Conservation (phyloP, 1,140 invertebrate genomes). For the Protaetia brevitarsis region DNA sequence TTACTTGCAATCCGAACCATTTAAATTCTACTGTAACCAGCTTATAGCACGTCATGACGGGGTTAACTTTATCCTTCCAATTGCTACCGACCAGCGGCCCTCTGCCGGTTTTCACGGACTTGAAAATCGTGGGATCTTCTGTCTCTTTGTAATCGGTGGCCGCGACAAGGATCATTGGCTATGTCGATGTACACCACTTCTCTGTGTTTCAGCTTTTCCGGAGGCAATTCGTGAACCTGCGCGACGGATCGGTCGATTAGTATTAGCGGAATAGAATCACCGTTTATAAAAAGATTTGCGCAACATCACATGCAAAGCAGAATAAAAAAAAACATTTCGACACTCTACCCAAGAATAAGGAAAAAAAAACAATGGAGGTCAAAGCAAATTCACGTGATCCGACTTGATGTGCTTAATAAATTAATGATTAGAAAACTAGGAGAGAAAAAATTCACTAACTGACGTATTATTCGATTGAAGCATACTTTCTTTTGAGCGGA, state of each 20-base stretch:
- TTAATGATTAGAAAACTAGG: too few species aligned
- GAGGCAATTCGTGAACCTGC: conserved; percentile 83
- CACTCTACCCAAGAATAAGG: too few species aligned
- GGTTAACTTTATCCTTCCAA: conserved; percentile 78
- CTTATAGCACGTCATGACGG: conserved; percentile 99
- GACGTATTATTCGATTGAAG: too few species aligned
- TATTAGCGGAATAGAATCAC: conserved; percentile 9
- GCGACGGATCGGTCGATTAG: too few species aligned
- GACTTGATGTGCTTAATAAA: too few species aligned
- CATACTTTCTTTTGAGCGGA: too few species aligned
- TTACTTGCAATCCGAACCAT: conserved; percentile 94
- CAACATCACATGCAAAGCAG: too few species aligned
- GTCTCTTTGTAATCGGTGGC: conserved; percentile 83
- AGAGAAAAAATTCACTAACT: too few species aligned
- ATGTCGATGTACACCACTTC: conserved; percentile 94
- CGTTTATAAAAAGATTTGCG: not conserved
- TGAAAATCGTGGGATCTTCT: conserved; percentile 86
- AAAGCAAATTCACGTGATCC: too few species aligned
- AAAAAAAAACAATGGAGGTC: too few species aligned
- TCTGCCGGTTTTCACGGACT: conserved; percentile 90
- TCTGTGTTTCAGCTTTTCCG: conserved; percentile 83
- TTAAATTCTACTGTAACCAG: conserved; percentile 97
- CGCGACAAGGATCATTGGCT: conserved; percentile 81
- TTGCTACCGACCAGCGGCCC: conserved; percentile 80
- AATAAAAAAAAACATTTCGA: not conserved